Base-by-base conservation (phyloP, 2,113 vertebrate genomes). In the Hippocampus mohnikei region DNA sequence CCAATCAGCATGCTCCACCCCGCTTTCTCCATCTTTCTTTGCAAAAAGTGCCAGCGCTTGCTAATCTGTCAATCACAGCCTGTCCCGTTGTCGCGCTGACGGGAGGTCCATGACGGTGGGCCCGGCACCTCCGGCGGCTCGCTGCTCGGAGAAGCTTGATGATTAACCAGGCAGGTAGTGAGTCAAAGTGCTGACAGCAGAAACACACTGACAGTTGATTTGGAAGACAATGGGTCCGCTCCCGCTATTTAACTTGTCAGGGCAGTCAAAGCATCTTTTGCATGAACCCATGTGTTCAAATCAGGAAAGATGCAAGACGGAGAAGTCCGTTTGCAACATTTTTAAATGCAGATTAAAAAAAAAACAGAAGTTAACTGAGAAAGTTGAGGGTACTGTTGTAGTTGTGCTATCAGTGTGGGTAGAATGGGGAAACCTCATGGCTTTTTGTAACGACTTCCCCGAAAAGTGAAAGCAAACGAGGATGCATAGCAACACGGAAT, bases 111-210 rank as follows among this genome's bases (percentile, higher is more conserved):
- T 77, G 82, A 76, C 74, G 74, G 83, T 73, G 78, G 79, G 72
- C 80, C 80, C 77, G 81, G 83, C 85, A 91, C 89, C 87, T 90
- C 88, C 82, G 88, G 77, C 76, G 81, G 87, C 85, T 81, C 60
- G 63, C 70, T 50, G 71, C 81, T 82, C 42, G 2, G 76, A 75
- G 75, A 50, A 40, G 90, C 88, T 92, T 81, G 91, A 93, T 93
- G 88, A 93, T 93, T 93, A 93, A 92, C 91, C 85, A 89, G 81
- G 80, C 90, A 93, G 92, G 91, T 92, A 92, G 77, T 88, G 91
- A 90, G 87, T 88, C 88, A 91, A 90, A 90, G 27, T 92, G 91
- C 90, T 92, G 91, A 91, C 88, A 84, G 85, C 78, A 85, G 82
- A 84, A 87, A 85, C 83, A 81, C 77, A 64, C 73, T 90, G 90